A percentile compares a stretch with the other conserved stretches of the same genome.
Conservation (phyloP, 1,140 invertebrate genomes). For the Spodoptera frugiperda region DNA sequence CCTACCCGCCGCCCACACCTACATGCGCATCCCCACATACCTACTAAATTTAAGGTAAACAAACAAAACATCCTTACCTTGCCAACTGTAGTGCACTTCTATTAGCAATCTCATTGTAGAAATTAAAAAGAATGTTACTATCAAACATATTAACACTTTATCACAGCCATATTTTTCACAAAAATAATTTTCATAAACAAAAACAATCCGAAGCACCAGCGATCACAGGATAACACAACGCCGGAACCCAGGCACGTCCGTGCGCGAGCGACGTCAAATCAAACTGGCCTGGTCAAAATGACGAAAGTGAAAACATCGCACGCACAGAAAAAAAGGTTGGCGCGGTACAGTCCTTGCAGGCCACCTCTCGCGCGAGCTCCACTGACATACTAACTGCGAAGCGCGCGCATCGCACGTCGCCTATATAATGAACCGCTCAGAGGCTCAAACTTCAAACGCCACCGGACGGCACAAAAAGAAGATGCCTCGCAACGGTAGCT, state of each 20-base stretch:
- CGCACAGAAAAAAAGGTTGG: constrained; percentile 85
- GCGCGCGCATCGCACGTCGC: constrained; percentile 80
- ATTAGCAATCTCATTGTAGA: constrained; percentile 85
- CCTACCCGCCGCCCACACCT: constrained; percentile 56
- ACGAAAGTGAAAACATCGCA: constrained; percentile 86
- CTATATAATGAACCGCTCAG: constrained; percentile 82
- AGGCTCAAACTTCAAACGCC: constrained; percentile 77
- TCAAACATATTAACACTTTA: constrained; percentile 85
- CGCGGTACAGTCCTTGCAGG: constrained; percentile 83
- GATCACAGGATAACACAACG: constrained; percentile 84
- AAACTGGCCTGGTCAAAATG: constrained; percentile 85
- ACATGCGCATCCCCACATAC: constrained; percentile 55
- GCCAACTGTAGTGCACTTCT: constrained; percentile 84
- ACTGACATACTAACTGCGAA: constrained; percentile 84
- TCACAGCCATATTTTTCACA: constrained; percentile 84
- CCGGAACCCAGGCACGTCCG: constrained; percentile 82
- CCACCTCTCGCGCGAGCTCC: constrained; percentile 83
- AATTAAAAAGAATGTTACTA: constrained; percentile 82
- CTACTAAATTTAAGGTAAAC: constrained; percentile 79
- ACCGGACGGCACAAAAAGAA: constrained; percentile 81
- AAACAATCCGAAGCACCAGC: constrained; percentile 80
- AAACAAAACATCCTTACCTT: constrained; percentile 81
- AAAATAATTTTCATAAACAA: constrained; percentile 70
- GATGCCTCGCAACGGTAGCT: constrained; percentile 79
- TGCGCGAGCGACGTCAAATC: constrained; percentile 84